Conservation (phyloP, 2,888 invertebrate species). For the Endotricha flammealis region DNA sequence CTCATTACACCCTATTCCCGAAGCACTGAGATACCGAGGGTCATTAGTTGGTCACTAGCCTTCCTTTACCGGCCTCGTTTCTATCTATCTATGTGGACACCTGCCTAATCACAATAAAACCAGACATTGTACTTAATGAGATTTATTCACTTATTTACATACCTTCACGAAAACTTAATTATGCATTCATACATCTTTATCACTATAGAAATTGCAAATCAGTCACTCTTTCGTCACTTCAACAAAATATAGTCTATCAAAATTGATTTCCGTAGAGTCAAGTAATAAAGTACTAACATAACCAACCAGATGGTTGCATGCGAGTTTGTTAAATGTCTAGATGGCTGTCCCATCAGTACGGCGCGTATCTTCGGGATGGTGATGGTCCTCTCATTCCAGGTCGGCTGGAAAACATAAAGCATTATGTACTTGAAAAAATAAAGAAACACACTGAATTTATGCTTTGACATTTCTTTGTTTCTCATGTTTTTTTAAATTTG, state of each 20-base stretch:
- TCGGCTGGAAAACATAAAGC: conserved; percentile 65
- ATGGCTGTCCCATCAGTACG: conserved; percentile 77
- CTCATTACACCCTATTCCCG: no score
- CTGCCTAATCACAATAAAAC: conserved; percentile 14
- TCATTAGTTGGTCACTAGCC: no score
- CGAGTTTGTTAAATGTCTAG: conserved; percentile 31
- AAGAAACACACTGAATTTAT: not conserved
- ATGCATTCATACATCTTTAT: conserved; percentile 38
- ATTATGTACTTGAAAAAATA: no score
- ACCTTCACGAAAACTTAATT: conserved; percentile 38
- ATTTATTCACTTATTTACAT: conserved; percentile 70
- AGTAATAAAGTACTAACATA: conserved; percentile 26
- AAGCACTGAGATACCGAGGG: no score
- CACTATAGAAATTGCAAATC: conserved; percentile 40
- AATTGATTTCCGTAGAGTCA: conserved; percentile 44
- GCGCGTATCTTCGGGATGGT: conserved; percentile 91
- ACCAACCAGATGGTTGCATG: conserved; percentile 17
- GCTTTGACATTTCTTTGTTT: not conserved
- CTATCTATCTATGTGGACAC: no score
- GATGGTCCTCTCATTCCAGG: conserved; percentile 89
- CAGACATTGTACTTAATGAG: conserved; percentile 51
- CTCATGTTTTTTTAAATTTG: no score
- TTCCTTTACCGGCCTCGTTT: no score
- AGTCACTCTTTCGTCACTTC: conserved; percentile 46
- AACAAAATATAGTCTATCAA: conserved; percentile 48